Conservation (phyloP, 2,888 invertebrate genomes). For the Chalcosyrphus nemorum region DNA sequence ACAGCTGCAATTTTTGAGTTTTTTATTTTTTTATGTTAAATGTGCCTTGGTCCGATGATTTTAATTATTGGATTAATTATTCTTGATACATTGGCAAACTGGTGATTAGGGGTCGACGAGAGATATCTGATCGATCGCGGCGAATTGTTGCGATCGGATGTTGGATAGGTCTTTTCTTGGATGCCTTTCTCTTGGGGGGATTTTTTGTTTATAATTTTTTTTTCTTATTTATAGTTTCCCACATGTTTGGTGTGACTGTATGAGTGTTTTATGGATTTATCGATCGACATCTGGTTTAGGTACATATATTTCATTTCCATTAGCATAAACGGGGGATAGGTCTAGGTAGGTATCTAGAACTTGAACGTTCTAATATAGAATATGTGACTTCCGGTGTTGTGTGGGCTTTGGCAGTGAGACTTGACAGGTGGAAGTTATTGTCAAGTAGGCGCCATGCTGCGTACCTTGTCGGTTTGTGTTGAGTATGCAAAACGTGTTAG, state of each 20-base stretch:
- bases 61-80: slow-evolving; percentile 66
- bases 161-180: slow-evolving; percentile 26
- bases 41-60: slow-evolving; percentile 22
- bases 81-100: slow-evolving; percentile 35
- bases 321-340: slow-evolving; percentile 52
- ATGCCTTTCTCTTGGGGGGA: slow-evolving; percentile 59
- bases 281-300: neutral
- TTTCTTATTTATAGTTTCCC: too few species aligned
- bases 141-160: slow-evolving; percentile 26
- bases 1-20: slow-evolving; percentile 63
- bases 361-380: slow-evolving; percentile 39
- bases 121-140: slow-evolving; percentile 20
- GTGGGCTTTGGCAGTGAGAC: neutral
- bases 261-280: neutral
- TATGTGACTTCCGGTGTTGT: slow-evolving; percentile 49
- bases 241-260: neutral
- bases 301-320: neutral
- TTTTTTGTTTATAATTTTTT: slow-evolving; percentile 19
- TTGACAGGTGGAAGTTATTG: slow-evolving; percentile 1
- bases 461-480: too few species aligned
- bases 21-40: neutral
- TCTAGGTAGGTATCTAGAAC: slow-evolving; percentile 41
- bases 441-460: neutral
- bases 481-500: too few species aligned
- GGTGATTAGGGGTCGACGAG: slow-evolving; percentile 34